phyloP scores from a whole-genome alignment of 2,797 vertebrate species.

The Vespertilio murinus region DNA sequence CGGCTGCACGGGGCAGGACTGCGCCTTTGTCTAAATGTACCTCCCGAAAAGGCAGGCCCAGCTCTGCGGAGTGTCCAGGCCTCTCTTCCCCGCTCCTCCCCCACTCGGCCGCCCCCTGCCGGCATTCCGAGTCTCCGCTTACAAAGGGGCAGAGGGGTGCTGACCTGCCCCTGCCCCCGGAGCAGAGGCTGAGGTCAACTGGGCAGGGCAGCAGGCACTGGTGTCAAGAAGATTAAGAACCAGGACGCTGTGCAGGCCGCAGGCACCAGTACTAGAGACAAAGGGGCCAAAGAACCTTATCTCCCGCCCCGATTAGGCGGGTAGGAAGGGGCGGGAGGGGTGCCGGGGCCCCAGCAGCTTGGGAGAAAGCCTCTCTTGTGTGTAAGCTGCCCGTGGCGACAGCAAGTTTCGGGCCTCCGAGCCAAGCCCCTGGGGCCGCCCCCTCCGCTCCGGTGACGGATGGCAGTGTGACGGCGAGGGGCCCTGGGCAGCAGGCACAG shows the following conservation, averaged over 20 bases:
- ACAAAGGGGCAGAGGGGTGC: not conserved
- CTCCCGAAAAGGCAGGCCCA: not conserved
- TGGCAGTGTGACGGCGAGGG: not conserved
- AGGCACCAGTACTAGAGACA: not conserved
- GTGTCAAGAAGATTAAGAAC: constrained; percentile 23
- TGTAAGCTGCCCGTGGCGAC: not conserved
- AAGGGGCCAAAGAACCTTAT: constrained; percentile 35
- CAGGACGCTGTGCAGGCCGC: not conserved
- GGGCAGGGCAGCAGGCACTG: not conserved
- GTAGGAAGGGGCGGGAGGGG: not conserved
- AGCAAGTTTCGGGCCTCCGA: not conserved
- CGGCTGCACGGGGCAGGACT: not conserved
- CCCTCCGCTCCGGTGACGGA: not conserved
- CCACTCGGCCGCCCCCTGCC: not conserved
- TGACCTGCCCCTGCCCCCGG: not conserved
- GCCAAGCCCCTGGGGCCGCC: not conserved
- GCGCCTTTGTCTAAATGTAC: not conserved
- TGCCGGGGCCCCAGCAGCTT: rapidly evolving
- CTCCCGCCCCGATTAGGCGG: not conserved
- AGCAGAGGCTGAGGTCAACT: not conserved
- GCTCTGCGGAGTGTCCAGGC: not conserved
- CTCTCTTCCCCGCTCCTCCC: not conserved
- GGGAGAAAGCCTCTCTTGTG: constrained; percentile 58
- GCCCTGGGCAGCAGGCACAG: not conserved
- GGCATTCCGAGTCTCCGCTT: not conserved